phyloP scores from a whole-genome alignment of 2,888 invertebrate genomes.

The Erebia ligea region DNA sequence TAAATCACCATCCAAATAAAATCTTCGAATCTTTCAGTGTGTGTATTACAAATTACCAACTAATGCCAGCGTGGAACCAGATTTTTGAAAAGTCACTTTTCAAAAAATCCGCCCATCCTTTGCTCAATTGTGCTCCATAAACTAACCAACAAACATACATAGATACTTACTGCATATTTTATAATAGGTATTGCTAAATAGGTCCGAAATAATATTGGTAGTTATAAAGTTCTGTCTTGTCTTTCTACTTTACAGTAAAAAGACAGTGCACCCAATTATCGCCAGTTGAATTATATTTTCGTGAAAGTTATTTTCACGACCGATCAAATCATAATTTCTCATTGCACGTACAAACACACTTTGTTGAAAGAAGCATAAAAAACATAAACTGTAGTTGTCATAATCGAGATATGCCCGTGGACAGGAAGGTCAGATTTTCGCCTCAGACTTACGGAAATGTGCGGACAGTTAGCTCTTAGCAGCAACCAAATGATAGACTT shows the following conservation, averaged over 20 bases:
- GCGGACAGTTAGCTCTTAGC: neutral
- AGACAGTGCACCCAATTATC: constrained; percentile 7
- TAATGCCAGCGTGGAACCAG: no score
- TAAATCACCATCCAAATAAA: no score
- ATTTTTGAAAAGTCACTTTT: no score
- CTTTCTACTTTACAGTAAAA: neutral
- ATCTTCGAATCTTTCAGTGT: no score
- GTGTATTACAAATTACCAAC: no score
- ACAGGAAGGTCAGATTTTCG: constrained; percentile 47
- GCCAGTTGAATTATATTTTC: neutral
- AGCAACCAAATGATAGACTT: no score
- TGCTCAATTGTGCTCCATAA: no score
- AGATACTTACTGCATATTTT: no score
- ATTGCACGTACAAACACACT: constrained; percentile 42
- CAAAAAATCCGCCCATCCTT: no score
- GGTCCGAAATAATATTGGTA: neutral
- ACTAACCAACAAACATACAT: no score
- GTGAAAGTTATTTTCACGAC: constrained; percentile 15
- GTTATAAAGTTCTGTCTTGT: neutral
- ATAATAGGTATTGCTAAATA: neutral
- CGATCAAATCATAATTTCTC: constrained; percentile 29
- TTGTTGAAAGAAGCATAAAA: constrained; percentile 40
- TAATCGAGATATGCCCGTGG: constrained; percentile 44
- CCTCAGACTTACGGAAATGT: neutral
- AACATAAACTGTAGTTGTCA: constrained; percentile 43